Base-by-base conservation (phyloP, 2,888 invertebrate genomes). In the Unio pictorum region DNA sequence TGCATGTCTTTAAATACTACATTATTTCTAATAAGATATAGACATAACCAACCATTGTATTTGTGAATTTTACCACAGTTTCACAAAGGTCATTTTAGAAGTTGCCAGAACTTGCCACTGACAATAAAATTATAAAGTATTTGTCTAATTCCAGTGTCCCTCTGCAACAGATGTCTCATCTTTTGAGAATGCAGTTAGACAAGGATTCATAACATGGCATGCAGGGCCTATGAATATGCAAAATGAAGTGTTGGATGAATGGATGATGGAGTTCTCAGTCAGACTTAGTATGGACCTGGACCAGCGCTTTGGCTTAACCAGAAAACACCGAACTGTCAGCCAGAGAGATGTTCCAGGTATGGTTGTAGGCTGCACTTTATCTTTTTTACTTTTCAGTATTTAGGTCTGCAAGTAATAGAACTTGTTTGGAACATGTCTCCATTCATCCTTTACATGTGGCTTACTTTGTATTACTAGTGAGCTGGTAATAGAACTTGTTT, bases 161-260 rank as follows among this genome's bases (percentile, higher is more conserved):
- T 80, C 77, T 75, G 67, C 71, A 8, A 67, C 75, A 18, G 77
- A 78, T 56, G 63, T 74, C 11, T 64, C 68, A 8, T 55, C 64
- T 5, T 85, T 87, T 72, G 67, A 69, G 34, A 55, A 69, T 17
- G 86, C 87, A 4, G 80, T 87, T 5, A 73, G 79, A 45, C 20
- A 55, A 4, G 87, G 87, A 11, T 73, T 77, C 58, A 87, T 88
- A 58, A 85, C 85, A 45, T 88, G 88, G 88, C 88, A 88, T 81
- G 86, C 87, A 66, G 87, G 87, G n/a, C 84, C 87, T 28, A 88
- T 88, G 88, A 87, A 88, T 73, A 86, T 88, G 86, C 85, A 87
- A 74, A 79, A 77, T 73, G 88, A 88, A 72, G 80, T 81, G 67
- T 66, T 85, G 73, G 83, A 84, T 62, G 75, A 76, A 30, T 73